Evolutionary conservation across 2,797 vertebrate species (phyloP), one percentile per base, ranked within the genome.

Genomic region (Schizothorax lantsangensis): DNA sequence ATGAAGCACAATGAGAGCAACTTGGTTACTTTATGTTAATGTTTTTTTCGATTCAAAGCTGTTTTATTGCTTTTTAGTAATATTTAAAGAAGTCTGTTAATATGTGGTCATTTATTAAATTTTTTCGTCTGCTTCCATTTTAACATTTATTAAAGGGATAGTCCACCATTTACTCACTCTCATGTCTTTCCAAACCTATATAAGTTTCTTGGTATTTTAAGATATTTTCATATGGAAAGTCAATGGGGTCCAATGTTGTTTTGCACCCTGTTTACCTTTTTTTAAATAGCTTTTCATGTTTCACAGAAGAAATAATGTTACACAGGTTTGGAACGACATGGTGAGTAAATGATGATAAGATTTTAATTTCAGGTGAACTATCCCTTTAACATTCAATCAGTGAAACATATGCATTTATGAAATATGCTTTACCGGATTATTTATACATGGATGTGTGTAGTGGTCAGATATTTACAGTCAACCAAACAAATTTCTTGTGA

Each of bases 1-100:
- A 78, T 40, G 7, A 96, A 97, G 96, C 96, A 96, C 96, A 97
- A 96, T 94, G 93, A 95, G 94, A 95, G 93, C 92, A 95, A 92
- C 93, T 73, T 94, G 95, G 95, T 95, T 95, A 94, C 94, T 94
- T 86, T 95, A 94, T 96, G 94, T 96, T 80, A 68, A 81, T 85
- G 49, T n/a, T 36, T 72, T 96, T 96, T 96, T 74, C 77, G 80
- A 26, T 69, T 59, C 49, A 59, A 54, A 64, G 30, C 52, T 81
- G 62, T 96, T 96, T 96, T 94, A 81, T 38, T 36, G 21, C 9
- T 75, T 17, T 86, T 86, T 38, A 96, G 94, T 95, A 95, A 95
- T 95, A 95, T 96, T 96, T 95, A 95, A 94, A 94, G 95, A 93
- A 95, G 93, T 93, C 94, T 89, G 92, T 73, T 85, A 72, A 69